Evolutionary conservation across 2,113 vertebrate species (phyloP), one percentile per base, ranked within the genome.

Genomic region (Acinonyx jubatus): DNA sequence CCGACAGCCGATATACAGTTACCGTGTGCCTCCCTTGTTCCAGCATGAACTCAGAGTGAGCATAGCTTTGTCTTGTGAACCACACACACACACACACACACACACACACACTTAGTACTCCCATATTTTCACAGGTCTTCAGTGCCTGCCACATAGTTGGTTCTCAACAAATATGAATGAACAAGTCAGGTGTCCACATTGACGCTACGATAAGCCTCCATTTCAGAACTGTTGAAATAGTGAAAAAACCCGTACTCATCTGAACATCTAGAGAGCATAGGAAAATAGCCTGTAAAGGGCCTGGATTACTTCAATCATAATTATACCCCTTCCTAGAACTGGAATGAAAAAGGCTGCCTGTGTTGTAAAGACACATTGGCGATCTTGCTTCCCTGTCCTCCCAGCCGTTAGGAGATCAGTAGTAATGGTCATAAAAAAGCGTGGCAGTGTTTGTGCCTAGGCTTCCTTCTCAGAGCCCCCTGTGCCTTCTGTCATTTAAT

Each of bases 401-500:
- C 16, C 36, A 1, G 68, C n/a, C 41, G 1, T 8, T 16, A 21
- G 29, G 2, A 12, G 6, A 13, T 31, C 52, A 3, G 1, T 31
- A 18, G 1, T 23, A 19, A 63, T 0, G 61, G 33, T 52, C 27
- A 8, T 29, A 3, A 29, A 29, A 27, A 55, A 68, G 5, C 8
- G 0, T 7, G 0, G 11, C 3, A 0, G 27, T 2, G 29, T 57
- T 48, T 29, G 1, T 29, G 41, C 11, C 50, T 6, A 1, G 36
- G 80, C 52, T 27, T 29, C 0, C 41, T n/a, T n/a, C 48, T 76
- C 1, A 91, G 69, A 4, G 16, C 36, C 31, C 50, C 45, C 31
- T 29, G 0, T 2, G 65, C 7, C 0, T 38, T 12, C 50, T 57
- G 5, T 87, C 38, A 0, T 68, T 13, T 4, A 4, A 38, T 5